Evolutionary conservation across 2,113 vertebrate species (phyloP).

Genomic region (Mustelus asterias): DNA sequence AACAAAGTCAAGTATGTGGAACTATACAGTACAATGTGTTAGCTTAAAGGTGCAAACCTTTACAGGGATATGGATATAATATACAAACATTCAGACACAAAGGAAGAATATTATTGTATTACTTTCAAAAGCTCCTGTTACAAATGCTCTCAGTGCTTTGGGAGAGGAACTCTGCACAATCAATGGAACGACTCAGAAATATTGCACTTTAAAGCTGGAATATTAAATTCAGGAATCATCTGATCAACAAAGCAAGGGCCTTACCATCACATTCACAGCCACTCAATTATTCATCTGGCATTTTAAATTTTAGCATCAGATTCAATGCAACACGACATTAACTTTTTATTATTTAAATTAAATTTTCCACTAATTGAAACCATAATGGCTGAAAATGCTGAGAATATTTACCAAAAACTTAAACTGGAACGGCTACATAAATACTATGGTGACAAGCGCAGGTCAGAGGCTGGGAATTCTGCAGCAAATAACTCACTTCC

Average conservation of each 20-base stretch:
- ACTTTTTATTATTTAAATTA: background rate
- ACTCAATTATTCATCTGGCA: background rate
- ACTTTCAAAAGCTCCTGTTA: conserved; percentile 47
- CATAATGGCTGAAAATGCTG: background rate
- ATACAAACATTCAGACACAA: conserved; percentile 54
- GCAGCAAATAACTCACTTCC: background rate
- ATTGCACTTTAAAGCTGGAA: conserved; percentile 62
- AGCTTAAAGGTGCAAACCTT: conserved; percentile 65
- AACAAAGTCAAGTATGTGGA: conserved; percentile 72
- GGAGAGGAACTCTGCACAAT: conserved; percentile 48
- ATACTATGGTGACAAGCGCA: background rate
- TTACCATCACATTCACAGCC: background rate
- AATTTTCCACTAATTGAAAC: background rate
- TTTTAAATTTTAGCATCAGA: background rate
- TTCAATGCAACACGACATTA: background rate
- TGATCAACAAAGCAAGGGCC: background rate
- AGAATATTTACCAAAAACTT: background rate
- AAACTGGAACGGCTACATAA: background rate
- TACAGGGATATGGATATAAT: conserved; percentile 52
- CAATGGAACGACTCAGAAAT: conserved; percentile 59
- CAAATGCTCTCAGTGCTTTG: conserved; percentile 59
- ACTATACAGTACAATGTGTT: conserved; percentile 65
- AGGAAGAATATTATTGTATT: conserved; percentile 56
- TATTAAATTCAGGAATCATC: conserved; percentile 36
- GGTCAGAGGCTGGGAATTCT: background rate